These are phyloP conservation scores for Listrodromus nycthemerus DNA, from an alignment of 2,888 invertebrate genomes.

Conservation along the genomic window DNA sequence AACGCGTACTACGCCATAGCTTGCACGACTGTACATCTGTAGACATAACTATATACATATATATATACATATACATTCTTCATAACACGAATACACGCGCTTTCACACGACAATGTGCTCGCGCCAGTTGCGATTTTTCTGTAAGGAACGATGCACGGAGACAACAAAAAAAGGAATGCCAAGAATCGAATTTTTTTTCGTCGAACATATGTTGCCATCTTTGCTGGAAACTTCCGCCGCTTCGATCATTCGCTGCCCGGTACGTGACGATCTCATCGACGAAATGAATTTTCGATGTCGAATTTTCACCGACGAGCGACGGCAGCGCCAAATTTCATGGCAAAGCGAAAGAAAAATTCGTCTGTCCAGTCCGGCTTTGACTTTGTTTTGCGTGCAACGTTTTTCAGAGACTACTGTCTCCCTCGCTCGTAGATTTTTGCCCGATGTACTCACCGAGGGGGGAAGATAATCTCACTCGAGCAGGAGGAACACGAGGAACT, in stretches of 20 bases:
- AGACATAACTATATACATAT: too few species aligned
- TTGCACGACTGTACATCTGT: slow-evolving; percentile 12
- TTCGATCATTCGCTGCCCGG: background rate
- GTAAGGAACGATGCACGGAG: background rate
- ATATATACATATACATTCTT: slow-evolving; percentile 10
- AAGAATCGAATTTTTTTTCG: background rate
- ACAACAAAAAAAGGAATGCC: background rate
- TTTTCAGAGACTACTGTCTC: slow-evolving; percentile 1
- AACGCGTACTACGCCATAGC: slow-evolving; percentile 36
- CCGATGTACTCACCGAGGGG: slow-evolving; percentile 8
- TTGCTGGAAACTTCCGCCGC: background rate
- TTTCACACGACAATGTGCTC: slow-evolving; percentile 57
- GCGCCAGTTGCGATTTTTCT: slow-evolving; percentile 14
- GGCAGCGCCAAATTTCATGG: too few species aligned
- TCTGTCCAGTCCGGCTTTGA: background rate
- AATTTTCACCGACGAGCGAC: background rate
- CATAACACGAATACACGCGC: slow-evolving; percentile 31
- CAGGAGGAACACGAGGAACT: slow-evolving; percentile 13
- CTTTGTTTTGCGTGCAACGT: slow-evolving; percentile 18
- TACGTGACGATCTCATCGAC: background rate
- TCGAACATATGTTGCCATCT: background rate
- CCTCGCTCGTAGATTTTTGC: slow-evolving; percentile 29
- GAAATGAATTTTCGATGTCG: background rate
- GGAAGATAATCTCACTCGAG: slow-evolving; percentile 28
- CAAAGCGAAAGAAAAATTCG: background rate